Evolutionary conservation across 2,113 vertebrate genomes (phyloP).

Genomic region (Ptilorrhoa leucosticta): DNA sequence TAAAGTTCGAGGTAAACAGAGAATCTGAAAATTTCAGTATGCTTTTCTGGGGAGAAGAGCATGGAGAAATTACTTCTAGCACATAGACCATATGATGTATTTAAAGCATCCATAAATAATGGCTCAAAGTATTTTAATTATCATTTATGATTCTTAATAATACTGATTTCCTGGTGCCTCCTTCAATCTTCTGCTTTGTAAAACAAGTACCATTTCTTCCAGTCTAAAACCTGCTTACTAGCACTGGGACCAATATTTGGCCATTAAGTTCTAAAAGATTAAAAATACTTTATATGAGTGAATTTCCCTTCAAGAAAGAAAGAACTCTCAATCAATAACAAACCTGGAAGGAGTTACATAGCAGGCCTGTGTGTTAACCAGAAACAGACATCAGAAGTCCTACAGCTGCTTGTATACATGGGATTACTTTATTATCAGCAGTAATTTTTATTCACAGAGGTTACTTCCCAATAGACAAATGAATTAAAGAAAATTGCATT

Average conservation of each 20-base stretch:
- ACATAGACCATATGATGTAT: fast-evolving
- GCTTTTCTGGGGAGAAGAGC: background rate
- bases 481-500: background rate
- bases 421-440: background rate
- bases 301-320: background rate
- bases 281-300: background rate
- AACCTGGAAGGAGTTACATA: background rate
- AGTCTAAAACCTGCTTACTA: background rate
- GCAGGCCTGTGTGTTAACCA: background rate
- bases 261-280: background rate
- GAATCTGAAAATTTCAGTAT: background rate
- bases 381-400: background rate
- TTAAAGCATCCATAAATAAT: background rate
- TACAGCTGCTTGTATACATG: background rate
- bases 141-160: background rate
- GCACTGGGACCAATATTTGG: background rate
- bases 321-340: background rate
- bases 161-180: background rate
- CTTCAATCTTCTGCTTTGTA: background rate
- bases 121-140: background rate
- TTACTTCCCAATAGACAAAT: background rate
- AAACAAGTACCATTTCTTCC: background rate
- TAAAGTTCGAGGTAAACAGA: background rate
- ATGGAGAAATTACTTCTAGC: background rate
- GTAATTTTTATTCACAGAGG: background rate